Conservation (phyloP, 2,113 vertebrate species). For the Vulpes lagopus region DNA sequence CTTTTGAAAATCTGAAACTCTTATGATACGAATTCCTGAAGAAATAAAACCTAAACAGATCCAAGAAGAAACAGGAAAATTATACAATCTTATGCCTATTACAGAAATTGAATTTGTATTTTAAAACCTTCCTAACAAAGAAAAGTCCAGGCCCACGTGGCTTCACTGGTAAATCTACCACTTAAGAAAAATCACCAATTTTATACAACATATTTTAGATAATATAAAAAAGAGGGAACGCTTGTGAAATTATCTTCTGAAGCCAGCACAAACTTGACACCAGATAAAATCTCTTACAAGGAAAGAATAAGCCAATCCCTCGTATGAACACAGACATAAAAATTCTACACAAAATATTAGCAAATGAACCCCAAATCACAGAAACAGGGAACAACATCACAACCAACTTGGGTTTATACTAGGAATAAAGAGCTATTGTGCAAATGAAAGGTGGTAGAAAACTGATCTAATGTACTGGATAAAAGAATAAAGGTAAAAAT, state of each 20-base stretch:
- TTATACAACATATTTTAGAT: conserved; percentile 17
- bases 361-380: not conserved
- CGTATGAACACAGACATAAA: not conserved
- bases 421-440: not conserved
- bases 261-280: not conserved
- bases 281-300: not conserved
- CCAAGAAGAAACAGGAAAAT: conserved; percentile 7
- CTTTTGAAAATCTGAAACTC: not conserved
- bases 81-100: not conserved
- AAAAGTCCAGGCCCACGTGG: not conserved
- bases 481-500: conserved; percentile 55
- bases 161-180: conserved; percentile 3
- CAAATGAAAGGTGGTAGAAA: not conserved
- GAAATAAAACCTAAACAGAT: not conserved
- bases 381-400: not conserved
- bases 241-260: conserved; percentile 17
- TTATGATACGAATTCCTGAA: not conserved
- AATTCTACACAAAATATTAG: not conserved
- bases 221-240: not conserved
- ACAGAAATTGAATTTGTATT: not conserved
- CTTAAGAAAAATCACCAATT: not conserved
- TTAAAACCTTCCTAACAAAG: conserved; percentile 5
- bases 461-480: not conserved
- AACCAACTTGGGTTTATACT: not conserved
- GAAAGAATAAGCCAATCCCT: not conserved